phyloP scores from a whole-genome alignment of 2,888 invertebrate genomes.

The Bedellia somnulentella region DNA sequence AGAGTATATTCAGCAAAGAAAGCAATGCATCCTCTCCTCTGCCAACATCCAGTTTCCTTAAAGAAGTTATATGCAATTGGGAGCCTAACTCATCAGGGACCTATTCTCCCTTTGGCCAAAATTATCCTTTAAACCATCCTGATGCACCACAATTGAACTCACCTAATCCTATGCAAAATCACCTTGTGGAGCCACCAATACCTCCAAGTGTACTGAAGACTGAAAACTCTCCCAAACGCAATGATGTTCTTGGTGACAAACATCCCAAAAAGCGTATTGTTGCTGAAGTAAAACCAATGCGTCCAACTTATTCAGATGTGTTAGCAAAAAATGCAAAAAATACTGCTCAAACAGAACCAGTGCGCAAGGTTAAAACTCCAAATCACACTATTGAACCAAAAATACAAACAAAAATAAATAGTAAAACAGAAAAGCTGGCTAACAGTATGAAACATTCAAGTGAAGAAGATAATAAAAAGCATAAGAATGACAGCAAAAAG shows the following conservation, averaged over 20 bases:
- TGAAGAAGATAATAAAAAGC: conserved; percentile 37
- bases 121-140: conserved; percentile 54
- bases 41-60: conserved; percentile 61
- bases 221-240: conserved; percentile 34
- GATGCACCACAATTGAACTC: conserved; percentile 34
- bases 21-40: conserved; percentile 22
- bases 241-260: conserved; percentile 54
- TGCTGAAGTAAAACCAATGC: conserved; percentile 85
- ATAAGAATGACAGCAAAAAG: conserved; percentile 38
- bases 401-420: conserved; percentile 28
- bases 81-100: conserved; percentile 72
- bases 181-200: conserved; percentile 21
- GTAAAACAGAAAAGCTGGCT: conserved; percentile 35
- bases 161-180: conserved; percentile 21
- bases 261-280: conserved; percentile 71
- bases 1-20: conserved; percentile 24
- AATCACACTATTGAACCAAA: too few relatives aligned
- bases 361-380: conserved; percentile 40
- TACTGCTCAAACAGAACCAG: conserved; percentile 40
- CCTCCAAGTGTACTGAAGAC: conserved; percentile 13
- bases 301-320: conserved; percentile 84
- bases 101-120: conserved; percentile 73
- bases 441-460: conserved; percentile 23
- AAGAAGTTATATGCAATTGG: conserved; percentile 73
- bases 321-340: conserved; percentile 68